Percentiles rank a stretch among this genome's conserved stretches.
Conservation (phyloP, 2,113 vertebrate genomes). For the Neolamprologus devosi region DNA sequence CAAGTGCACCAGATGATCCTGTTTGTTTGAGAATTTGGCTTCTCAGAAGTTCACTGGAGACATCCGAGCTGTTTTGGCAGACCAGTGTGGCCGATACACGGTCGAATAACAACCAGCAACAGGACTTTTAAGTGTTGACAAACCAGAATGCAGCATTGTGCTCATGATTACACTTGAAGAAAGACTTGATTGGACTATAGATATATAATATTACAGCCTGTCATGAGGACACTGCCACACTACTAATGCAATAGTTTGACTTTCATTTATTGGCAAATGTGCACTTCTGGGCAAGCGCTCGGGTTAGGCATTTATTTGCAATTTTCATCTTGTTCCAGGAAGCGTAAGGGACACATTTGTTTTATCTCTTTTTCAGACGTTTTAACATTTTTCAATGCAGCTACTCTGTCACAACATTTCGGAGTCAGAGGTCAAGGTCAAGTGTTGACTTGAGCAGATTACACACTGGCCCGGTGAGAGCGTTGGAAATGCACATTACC, state of each 20-base stretch:
- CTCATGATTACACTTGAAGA: background rate
- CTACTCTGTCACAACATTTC: background rate
- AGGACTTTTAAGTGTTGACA: conserved; percentile 24
- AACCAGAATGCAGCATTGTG: background rate
- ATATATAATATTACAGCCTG: background rate
- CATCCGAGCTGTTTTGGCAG: conserved; percentile 21
- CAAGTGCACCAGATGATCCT: conserved; percentile 28
- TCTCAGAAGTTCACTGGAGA: conserved; percentile 33
- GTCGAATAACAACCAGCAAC: conserved; percentile 18
- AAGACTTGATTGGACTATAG: background rate
- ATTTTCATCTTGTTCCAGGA: background rate
- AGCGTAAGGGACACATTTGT: background rate
- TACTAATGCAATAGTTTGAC: background rate
- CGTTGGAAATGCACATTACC: background rate
- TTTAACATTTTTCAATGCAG: background rate
- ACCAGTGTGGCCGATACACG: background rate
- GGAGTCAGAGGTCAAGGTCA: background rate
- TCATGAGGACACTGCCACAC: background rate
- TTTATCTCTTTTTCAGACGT: background rate
- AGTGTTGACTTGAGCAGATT: background rate
- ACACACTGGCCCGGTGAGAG: background rate
- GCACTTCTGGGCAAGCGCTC: background rate
- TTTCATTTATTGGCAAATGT: background rate
- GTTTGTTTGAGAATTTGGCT: conserved; percentile 38
- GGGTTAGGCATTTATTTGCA: background rate